Conservation (phyloP, 2,888 invertebrate species). For the Biston betularia region DNA sequence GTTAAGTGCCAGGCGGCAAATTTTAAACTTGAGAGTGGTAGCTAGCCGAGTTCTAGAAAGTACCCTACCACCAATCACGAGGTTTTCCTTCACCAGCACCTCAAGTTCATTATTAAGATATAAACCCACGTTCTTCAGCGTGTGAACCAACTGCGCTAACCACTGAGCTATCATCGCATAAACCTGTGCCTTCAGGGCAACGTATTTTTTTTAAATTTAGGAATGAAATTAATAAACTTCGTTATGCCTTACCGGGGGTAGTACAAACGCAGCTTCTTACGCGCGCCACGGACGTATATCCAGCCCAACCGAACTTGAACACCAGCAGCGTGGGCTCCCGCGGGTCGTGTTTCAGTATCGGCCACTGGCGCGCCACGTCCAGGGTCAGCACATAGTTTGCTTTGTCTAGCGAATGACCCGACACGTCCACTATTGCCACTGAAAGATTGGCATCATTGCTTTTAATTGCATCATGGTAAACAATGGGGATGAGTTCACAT, state of each 20-base stretch:
- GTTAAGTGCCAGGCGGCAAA: too few relatives aligned
- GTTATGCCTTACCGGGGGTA: constrained; percentile 60
- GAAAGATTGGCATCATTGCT: constrained; percentile 29
- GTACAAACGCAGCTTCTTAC: constrained; percentile 61
- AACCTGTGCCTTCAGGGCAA: too few relatives aligned
- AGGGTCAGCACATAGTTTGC: constrained; percentile 55
- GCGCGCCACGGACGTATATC: constrained; percentile 44
- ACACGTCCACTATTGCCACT: constrained; percentile 67
- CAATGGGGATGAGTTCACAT: not conserved
- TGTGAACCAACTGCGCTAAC: too few relatives aligned
- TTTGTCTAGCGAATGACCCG: constrained; percentile 46
- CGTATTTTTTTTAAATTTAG: too few relatives aligned
- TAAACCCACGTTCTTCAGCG: too few relatives aligned
- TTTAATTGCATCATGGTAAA: not conserved
- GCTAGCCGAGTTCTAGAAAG: too few relatives aligned
- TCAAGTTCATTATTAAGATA: too few relatives aligned
- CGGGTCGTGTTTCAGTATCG: constrained; percentile 58
- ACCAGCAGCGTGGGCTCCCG: constrained; percentile 65
- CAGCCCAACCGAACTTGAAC: constrained; percentile 71
- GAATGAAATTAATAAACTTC: not conserved
- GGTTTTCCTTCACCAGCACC: too few relatives aligned
- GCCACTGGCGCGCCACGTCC: constrained; percentile 67
- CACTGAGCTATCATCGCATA: too few relatives aligned
- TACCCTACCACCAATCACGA: too few relatives aligned
- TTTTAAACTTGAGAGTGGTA: too few relatives aligned